Evolutionary conservation across 2,113 vertebrate genomes (phyloP).

Genomic region (Danionella cerebrum): DNA sequence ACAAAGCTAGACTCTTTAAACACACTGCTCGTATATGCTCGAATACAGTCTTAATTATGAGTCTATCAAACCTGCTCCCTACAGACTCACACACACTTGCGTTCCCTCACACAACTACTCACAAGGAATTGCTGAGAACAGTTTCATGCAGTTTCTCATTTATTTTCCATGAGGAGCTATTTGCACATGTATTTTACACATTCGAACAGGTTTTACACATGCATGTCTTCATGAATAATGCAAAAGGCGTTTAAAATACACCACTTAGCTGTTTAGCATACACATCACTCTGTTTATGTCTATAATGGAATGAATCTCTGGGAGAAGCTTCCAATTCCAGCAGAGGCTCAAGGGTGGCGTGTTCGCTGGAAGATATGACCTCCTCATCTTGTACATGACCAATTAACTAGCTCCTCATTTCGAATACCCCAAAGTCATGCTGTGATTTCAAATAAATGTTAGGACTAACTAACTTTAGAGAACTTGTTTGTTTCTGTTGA

Average conservation of each 20-base stretch:
- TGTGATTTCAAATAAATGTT: not conserved
- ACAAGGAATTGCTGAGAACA: not conserved
- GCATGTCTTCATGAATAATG: not conserved
- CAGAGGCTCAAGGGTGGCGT: not conserved
- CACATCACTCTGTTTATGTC: not conserved
- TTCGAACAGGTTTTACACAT: not conserved
- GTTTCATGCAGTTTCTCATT: not conserved
- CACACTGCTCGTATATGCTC: not conserved
- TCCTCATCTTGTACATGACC: not conserved
- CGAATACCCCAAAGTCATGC: not conserved
- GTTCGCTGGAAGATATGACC: not conserved
- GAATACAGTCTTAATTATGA: slow-evolving; percentile 26
- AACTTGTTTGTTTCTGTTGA: too few species aligned
- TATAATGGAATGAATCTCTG: not conserved
- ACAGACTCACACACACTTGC: not conserved
- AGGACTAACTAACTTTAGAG: too few species aligned
- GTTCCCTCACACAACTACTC: too few species aligned
- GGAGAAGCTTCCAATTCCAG: not conserved
- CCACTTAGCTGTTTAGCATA: not conserved
- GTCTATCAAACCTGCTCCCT: slow-evolving; percentile 11
- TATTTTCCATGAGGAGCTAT: not conserved
- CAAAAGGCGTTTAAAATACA: not conserved
- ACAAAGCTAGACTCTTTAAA: slow-evolving; percentile 10
- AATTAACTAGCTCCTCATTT: not conserved
- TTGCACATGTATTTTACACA: not conserved